Percentiles rank a stretch among this genome's conserved stretches.
Conservation (phyloP, 2,888 invertebrate genomes). For the Apodemia mormo region DNA sequence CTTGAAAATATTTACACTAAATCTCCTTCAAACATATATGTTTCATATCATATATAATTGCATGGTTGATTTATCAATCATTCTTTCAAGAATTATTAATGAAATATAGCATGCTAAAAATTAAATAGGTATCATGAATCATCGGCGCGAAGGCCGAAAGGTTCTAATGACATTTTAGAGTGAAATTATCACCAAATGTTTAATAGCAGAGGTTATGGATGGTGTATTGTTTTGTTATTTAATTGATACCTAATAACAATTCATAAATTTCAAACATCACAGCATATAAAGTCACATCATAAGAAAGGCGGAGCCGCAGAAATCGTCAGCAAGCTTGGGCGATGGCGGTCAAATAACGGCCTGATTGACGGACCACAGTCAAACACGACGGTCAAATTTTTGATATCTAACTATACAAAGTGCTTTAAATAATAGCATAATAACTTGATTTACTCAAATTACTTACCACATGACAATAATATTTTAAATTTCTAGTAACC, state of each 20-base stretch:
- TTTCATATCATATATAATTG: too few species aligned
- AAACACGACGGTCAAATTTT: constrained; percentile 36
- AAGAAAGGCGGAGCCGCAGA: constrained; percentile 65
- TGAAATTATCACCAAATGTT: neutral
- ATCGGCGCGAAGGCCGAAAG: constrained; percentile 38
- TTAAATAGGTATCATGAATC: constrained; percentile 35
- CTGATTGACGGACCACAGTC: constrained; percentile 39
- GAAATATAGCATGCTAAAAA: constrained; percentile 14
- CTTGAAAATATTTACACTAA: too few species aligned
- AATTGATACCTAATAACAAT: constrained; percentile 15
- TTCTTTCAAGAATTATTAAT: neutral
- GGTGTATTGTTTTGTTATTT: neutral
- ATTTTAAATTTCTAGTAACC: constrained; percentile 55
- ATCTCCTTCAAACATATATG: too few species aligned
- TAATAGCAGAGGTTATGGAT: constrained; percentile 7
- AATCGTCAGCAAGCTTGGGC: constrained; percentile 64
- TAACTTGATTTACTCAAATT: constrained; percentile 31
- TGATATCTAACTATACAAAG: constrained; percentile 26
- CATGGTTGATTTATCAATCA: neutral
- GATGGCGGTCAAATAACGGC: constrained; percentile 81
- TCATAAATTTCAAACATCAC: neutral
- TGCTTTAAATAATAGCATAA: constrained; percentile 10
- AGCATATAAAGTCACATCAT: constrained; percentile 41
- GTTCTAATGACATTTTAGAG: constrained; percentile 18
- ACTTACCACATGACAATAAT: constrained; percentile 76